Percentiles rank a stretch among this genome's conserved stretches.
These are phyloP conservation scores for Xyrauchen texanus DNA, from an alignment of 2,113 vertebrate species.

Conservation along the genomic window DNA sequence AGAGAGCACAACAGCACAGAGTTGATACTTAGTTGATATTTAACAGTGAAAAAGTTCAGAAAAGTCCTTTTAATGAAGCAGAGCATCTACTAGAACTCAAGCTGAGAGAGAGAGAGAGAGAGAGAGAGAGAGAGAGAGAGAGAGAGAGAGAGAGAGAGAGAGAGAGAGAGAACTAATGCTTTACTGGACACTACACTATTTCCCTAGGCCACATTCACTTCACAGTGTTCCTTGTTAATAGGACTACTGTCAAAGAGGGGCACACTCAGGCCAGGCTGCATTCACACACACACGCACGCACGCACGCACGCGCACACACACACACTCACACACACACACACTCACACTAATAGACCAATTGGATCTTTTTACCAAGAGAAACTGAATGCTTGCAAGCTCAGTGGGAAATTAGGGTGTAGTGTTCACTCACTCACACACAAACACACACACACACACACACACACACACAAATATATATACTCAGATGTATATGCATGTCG, in stretches of 20 bases:
- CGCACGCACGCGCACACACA: constrained; percentile 2
- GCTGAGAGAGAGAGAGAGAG: neutral
- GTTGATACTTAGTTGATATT: constrained; percentile 11
- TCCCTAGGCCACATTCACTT: constrained; percentile 30
- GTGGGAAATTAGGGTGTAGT: constrained; percentile 25
- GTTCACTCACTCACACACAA: constrained; percentile 18
- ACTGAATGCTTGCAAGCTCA: constrained; percentile 31
- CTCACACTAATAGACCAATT: constrained; percentile 25
- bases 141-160: neutral
- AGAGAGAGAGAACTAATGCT: neutral
- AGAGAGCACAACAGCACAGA: neutral
- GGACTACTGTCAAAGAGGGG: constrained; percentile 17
- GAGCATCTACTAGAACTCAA: neutral
- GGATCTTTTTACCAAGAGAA: constrained; percentile 44
- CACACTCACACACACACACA: neutral
- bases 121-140: constrained; percentile 3
- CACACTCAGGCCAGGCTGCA: constrained; percentile 4
- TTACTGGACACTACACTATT: neutral
- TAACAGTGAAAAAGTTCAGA: constrained; percentile 12
- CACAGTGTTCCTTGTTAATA: constrained; percentile 32
- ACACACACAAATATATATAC: constrained; percentile 7
- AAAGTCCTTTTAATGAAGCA: neutral
- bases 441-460: no score
- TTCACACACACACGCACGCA: neutral
- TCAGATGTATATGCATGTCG: neutral